Base-by-base conservation (phyloP, 2,113 vertebrate genomes). In the Silurus meridionalis region DNA sequence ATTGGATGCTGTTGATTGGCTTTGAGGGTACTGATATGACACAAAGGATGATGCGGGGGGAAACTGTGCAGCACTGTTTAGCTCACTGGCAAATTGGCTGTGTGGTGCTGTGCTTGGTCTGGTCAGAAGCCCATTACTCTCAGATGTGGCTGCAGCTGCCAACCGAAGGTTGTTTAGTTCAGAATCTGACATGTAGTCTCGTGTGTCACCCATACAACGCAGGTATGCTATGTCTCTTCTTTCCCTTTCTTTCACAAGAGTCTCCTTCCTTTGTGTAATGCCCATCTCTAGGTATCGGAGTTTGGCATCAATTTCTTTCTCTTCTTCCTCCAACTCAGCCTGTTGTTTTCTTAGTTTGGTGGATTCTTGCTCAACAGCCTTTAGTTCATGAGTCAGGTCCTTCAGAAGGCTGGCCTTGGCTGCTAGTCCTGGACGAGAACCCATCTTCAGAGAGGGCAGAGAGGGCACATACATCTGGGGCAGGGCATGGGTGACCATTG, bases 271-370 rank as follows among this genome's bases (percentile, higher is more conserved):
- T 86, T 98, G 97, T 61, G 96, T 97, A 92, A 99, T 99, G 52
- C 98, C 98, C 90, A 98, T 91, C 92, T 99, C 98, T 86, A 99
- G 90, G 91, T 99, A 99, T 93, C 98, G 96, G 88, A 99, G 94
- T 91, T 98, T 99, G 90, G 98, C 98, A 17, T 99, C 98, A 0
- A 99, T 99, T 91, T 99, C 98, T 89, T 99, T 99, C 92, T 99
- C 98, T 86, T 99, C 98, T 85, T 99, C 98, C 0, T 99, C 98
- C 89, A 99, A 93, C 93, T 99, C 98, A 0, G 97, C 97, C 93
- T 99, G 98, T 92, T 99, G 98, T 89, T 99, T 99, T 89, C 98
- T 95, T 82, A 99, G 95, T 92, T 99, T 99, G 79, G 97, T 98
- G 21, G 98, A 98, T 90, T 99, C 97, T 1, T 98, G 97, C 86